Base-by-base conservation (phyloP, 2,113 vertebrate species). In the Otus sunia region DNA sequence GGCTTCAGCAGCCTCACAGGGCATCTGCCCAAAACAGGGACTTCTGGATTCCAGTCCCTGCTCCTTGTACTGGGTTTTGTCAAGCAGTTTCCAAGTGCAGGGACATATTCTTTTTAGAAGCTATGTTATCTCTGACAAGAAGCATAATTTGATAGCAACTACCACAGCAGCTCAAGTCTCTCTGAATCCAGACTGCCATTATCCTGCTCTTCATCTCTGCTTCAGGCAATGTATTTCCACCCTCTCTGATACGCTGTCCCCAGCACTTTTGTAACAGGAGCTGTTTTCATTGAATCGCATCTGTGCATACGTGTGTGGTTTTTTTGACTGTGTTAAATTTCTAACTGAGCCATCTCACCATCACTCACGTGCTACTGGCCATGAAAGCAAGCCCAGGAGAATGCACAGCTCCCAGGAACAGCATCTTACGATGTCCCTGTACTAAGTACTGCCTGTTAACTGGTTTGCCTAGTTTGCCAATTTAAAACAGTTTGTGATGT, bases 271-370 rank as follows among this genome's bases (percentile, higher is more conserved):
- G 49, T 32, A 69, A 52, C 3, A 1, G 41, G 41, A 30, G 47
- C 53, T 6, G 10, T 45, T 52, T 43, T 23, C 22, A 29, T 8
- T 15, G 19, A 80, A 37, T 43, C 49, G 10, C 25, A 45, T 13
- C 34, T 26, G 4, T 23, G 20, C 29, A 9, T 17, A 47, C 1
- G 2, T 7, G 15, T 39, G 34, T 5, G 39, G 16, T 7, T 4
- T 50, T 90, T 58, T 43, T 16, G 41, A 4, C 52, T 53, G 37
- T 30, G 23, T 59, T 53, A 22, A 45, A 45, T 71, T 72, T 17
- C 43, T 66, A 41, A 41, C 37, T 25, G 45, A 82, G 76, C n/a
- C 32, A 13, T 27, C 71, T 87, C 58, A 29, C 39, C 4, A 6
- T 37, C 45, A 64, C 27, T 60, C 26, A 19, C 0, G 0, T 43